Percentiles rank a stretch among this genome's conserved stretches.
Evolutionary conservation across 2,888 invertebrate species (phyloP).

Genomic region (Platycheirus rosarum): DNA sequence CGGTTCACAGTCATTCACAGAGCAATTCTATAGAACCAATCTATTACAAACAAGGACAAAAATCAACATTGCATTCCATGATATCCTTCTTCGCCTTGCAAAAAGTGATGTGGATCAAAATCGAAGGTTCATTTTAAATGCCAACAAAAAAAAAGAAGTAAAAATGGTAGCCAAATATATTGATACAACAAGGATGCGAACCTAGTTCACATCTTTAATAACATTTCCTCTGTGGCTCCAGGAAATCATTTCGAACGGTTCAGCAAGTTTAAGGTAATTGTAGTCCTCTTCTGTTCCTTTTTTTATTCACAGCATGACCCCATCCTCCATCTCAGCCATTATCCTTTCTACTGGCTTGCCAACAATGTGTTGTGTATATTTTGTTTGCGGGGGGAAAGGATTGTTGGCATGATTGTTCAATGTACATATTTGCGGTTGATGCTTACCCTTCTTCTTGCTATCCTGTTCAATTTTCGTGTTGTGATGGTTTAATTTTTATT

Average conservation of each 20-base stretch:
- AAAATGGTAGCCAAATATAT: neutral
- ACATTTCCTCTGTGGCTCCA: conserved; percentile 18
- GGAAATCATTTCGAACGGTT: conserved; percentile 36
- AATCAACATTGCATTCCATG: too few species aligned
- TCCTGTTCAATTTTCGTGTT: conserved; percentile 22
- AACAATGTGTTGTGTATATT: conserved; percentile 18
- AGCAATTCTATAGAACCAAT: too few species aligned
- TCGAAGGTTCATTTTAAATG: conserved; percentile 8
- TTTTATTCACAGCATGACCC: conserved; percentile 1
- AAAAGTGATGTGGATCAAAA: neutral
- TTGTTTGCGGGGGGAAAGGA: neutral
- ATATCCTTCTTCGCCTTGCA: neutral
- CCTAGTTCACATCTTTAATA: conserved; percentile 17
- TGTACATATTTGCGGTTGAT: conserved; percentile 29
- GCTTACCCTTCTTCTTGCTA: conserved; percentile 29
- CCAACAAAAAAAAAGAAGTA: neutral
- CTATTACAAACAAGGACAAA: too few species aligned
- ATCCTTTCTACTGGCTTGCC: neutral
- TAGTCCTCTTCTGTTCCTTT: neutral
- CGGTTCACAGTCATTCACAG: too few species aligned
- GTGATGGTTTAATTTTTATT: conserved; percentile 45
- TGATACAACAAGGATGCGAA: too few species aligned
- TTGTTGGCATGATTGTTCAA: conserved; percentile 36
- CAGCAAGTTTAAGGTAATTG: conserved; percentile 41
- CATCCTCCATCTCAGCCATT: neutral